Conservation (phyloP, 2,888 invertebrate species). For the Tuta absoluta region DNA sequence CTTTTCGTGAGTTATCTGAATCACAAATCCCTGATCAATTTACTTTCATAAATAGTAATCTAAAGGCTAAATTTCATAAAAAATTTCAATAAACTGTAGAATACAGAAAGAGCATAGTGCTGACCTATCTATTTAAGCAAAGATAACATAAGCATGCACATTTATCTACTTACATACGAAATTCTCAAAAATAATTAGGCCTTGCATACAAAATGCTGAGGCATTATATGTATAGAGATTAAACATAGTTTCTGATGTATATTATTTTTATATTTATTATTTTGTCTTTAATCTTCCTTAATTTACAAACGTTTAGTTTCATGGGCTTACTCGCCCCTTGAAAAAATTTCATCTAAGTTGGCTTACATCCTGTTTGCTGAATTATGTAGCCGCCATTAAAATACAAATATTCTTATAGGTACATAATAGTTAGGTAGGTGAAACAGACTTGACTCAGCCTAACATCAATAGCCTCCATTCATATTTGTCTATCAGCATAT, state of each 20-base stretch:
- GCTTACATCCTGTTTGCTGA: not conserved
- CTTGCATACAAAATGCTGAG: too few species aligned
- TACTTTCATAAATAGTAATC: not conserved
- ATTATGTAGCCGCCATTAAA: not conserved
- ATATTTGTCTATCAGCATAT: slow-evolving; percentile 56
- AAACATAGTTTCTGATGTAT: too few species aligned
- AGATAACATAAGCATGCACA: too few species aligned
- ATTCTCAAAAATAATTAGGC: too few species aligned
- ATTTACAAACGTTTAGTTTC: too few species aligned
- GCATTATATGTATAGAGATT: too few species aligned
- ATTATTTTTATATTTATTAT: too few species aligned
- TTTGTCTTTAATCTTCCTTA: too few species aligned
- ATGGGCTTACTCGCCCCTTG: too few species aligned
- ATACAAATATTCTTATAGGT: not conserved
- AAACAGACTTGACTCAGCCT: slow-evolving; percentile 33
- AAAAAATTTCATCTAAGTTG: too few species aligned
- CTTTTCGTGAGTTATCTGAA: slow-evolving; percentile 14
- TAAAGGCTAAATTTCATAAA: slow-evolving; percentile 2
- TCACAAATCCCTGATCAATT: not conserved
- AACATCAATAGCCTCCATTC: slow-evolving; percentile 44
- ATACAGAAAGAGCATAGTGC: not conserved
- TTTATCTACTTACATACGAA: too few species aligned
- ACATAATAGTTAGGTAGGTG: slow-evolving; percentile 33
- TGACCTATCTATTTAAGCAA: too few species aligned
- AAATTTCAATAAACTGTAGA: not conserved